These are phyloP conservation scores for Euclidia mi DNA, from an alignment of 2,888 invertebrate species.

Conservation along the genomic window DNA sequence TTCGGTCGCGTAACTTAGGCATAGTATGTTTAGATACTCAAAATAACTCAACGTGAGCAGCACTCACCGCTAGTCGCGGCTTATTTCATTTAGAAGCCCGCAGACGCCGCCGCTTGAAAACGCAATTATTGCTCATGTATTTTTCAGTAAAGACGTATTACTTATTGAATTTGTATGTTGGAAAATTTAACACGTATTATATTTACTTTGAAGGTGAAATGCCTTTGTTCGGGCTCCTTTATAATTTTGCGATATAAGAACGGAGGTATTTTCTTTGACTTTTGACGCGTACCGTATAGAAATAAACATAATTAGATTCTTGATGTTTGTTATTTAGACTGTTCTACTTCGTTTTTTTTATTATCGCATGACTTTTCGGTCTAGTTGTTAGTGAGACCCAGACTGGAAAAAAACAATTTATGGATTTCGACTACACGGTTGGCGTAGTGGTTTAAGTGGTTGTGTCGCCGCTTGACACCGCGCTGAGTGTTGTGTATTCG, in stretches of 20 bases:
- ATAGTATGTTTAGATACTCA: constrained; percentile 22
- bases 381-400: too few relatives aligned
- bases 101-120: constrained; percentile 40
- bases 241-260: constrained; percentile 10
- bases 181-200: constrained; percentile 42
- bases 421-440: too few relatives aligned
- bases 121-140: constrained; percentile 56
- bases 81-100: constrained; percentile 46
- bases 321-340: too few relatives aligned
- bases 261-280: neutral
- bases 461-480: too few relatives aligned
- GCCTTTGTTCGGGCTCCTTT: constrained; percentile 23
- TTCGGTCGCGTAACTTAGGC: too few relatives aligned
- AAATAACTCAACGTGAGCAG: constrained; percentile 22
- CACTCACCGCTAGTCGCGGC: constrained; percentile 27
- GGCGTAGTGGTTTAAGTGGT: too few relatives aligned
- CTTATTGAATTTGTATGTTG: constrained; percentile 49
- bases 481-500: too few relatives aligned
- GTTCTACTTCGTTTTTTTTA: too few relatives aligned
- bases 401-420: too few relatives aligned
- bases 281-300: too few relatives aligned
- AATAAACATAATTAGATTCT: too few relatives aligned
- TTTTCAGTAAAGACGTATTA: constrained; percentile 47
- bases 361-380: too few relatives aligned
- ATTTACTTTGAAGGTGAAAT: constrained; percentile 32